Evolutionary conservation across 2,797 vertebrate species (phyloP), one percentile per base, ranked within the genome.

Genomic region (Melopsittacus undulatus): DNA sequence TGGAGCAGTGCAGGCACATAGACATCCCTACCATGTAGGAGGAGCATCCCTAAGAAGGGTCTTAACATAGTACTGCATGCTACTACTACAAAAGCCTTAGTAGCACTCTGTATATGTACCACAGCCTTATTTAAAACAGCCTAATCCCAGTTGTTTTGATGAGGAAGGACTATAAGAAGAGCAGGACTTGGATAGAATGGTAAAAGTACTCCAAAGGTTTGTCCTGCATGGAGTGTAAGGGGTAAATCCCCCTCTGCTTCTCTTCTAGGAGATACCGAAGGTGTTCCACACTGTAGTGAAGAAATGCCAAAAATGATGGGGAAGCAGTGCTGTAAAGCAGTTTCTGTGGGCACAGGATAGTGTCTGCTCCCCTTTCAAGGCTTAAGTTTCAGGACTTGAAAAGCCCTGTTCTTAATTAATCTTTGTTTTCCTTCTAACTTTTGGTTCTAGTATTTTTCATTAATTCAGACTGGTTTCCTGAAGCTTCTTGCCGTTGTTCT

Each of bases 231-330:
- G 11, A 54, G 11, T 27, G 32, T 76, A 19, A 76, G 38, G 30
- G 77, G 51, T 1, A 1, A 70, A n/a, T 52, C 34, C 52, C 21
- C 22, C 80, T n/a, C 43, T 74, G 46, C 38, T 94, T 27, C 30
- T 83, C 24, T 59, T 8, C 24, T 21, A 11, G 2, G 30, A 42
- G 36, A 9, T 36, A 69, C 46, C 62, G 7, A 51, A 89, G n/a
- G 21, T 59, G 45, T 79, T 87, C 13, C 61, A 43, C 38, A 21
- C 30, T 85, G 45, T 32, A 34, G 18, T 23, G 32, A n/a, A n/a
- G n/a, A n/a, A n/a, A n/a, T n/a, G n/a, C n/a, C n/a, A n/a, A n/a
- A 64, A 89, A 15, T 0, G 0, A 12, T 21, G 22, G 29, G 52
- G 36, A 40, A 66, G 42, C 46, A 42, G n/a, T 64, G 36, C 67